phyloP scores from a whole-genome alignment of 1,140 invertebrate genomes.

The Teleopsis dalmanni region DNA sequence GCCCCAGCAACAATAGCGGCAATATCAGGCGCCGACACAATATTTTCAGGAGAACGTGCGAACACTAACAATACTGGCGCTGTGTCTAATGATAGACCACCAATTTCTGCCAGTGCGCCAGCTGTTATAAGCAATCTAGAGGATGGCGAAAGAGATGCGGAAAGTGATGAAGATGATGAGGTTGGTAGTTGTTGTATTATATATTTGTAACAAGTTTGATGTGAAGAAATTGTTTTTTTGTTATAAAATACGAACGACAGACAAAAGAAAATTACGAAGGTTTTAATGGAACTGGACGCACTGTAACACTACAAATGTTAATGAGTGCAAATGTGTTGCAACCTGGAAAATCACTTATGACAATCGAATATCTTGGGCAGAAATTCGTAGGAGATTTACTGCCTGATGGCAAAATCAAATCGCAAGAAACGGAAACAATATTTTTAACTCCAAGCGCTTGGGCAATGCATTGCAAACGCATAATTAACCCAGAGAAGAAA shows the following conservation, averaged over 20 bases:
- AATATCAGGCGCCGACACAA: too few species aligned
- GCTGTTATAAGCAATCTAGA: too few species aligned
- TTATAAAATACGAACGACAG: conserved; percentile 11
- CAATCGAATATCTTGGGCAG: conserved; percentile 85
- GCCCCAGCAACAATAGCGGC: too few species aligned
- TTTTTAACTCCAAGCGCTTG: conserved; percentile 87
- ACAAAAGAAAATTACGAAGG: conserved; percentile 41
- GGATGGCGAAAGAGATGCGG: not conserved
- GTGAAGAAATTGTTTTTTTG: conserved; percentile 1
- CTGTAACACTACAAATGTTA: conserved; percentile 76
- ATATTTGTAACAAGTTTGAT: not conserved
- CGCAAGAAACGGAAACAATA: conserved; percentile 76
- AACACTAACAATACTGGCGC: too few species aligned
- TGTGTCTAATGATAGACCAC: too few species aligned
- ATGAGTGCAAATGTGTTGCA: conserved; percentile 72
- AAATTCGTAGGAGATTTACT: conserved; percentile 82
- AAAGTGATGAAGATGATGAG: too few species aligned
- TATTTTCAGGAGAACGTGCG: too few species aligned
- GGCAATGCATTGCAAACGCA: conserved; percentile 85
- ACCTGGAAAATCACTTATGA: conserved; percentile 71
- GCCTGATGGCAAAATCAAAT: conserved; percentile 79
- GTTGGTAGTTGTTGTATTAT: too few species aligned
- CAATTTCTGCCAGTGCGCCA: too few species aligned
- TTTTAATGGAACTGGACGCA: conserved; percentile 52
- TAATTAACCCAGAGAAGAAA: conserved; percentile 85